Evolutionary conservation across 2,797 vertebrate genomes (phyloP), one percentile per base, ranked within the genome.

Genomic region (Arremon aurantiirostris): DNA sequence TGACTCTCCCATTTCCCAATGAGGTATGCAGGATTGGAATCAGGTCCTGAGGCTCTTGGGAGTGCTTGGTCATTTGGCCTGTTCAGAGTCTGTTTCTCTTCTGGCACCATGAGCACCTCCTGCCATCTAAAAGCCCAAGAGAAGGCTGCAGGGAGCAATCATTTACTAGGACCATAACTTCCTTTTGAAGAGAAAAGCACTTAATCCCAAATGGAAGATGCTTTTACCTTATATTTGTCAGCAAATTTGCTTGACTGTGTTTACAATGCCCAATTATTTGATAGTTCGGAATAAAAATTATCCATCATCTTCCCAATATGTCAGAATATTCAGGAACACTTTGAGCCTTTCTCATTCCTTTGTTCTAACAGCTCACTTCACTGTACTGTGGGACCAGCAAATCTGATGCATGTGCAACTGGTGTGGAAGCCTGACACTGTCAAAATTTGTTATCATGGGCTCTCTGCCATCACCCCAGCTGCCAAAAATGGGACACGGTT

Each of bases 391-490:
- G 42, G 55, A 79, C 49, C 73, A 93, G 69, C 53, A 86, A 39
- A 83, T 34, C 15, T 0, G 1, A 23, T 64, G 56, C 9, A 6
- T 1, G 9, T 0, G 2, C 65, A 90, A 59, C 77, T 41, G 41
- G 26, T 86, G 77, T 14, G 10, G 47, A 78, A 90, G 56, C n/a
- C 49, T 5, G 2, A 39, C 47, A 46, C 14, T 34, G 47, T 37
- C 28, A 32, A 7, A 34, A 68, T 56, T 75, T 47, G 55, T 79
- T 70, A 24, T 9, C 37, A 32, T 0, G 1, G 72, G 53, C 56
- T 72, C 44, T 86, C 24, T 93, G 72, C 80, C 77, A 50, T 26
- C 64, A 46, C 68, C 70, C 77, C 69, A 90, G 82, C 69, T 65
- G 82, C 86, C 52, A 80, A 60, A 71, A 73, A 63, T 4, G 76